A percentile compares a stretch with the other conserved stretches of the same genome.
Evolutionary conservation across 2,888 invertebrate species (phyloP).

Genomic region (Oegoconia quadripuncta): DNA sequence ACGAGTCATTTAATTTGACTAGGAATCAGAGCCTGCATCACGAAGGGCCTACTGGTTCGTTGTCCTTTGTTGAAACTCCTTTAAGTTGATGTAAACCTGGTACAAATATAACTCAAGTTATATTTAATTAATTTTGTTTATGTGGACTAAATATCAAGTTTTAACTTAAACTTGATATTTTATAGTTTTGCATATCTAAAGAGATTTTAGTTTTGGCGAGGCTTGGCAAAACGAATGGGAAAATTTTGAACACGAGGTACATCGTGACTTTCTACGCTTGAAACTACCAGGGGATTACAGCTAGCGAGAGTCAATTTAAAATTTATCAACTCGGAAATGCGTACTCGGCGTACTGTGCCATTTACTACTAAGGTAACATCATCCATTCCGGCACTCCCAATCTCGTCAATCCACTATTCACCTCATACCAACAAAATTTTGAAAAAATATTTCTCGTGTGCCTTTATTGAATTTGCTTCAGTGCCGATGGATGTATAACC

Average conservation of each 20-base stretch:
- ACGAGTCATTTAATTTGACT: constrained; percentile 45
- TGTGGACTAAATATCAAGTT: too few relatives aligned
- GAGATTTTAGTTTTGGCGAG: too few relatives aligned
- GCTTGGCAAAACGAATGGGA: too few relatives aligned
- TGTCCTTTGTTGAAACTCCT: constrained; percentile 38
- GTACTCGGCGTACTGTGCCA: constrained; percentile 3
- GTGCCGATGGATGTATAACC: constrained; percentile 51
- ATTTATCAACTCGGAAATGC: not conserved
- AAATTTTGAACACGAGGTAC: not conserved
- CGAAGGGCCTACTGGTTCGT: constrained; percentile 26
- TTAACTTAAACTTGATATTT: too few relatives aligned
- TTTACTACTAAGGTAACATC: not conserved
- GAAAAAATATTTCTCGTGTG: constrained; percentile 42
- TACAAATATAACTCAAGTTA: too few relatives aligned
- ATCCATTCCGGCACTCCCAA: constrained; percentile 5
- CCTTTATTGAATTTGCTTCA: constrained; percentile 57
- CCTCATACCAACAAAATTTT: constrained; percentile 25
- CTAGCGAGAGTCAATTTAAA: constrained; percentile 1
- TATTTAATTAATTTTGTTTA: too few relatives aligned
- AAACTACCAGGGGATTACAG: not conserved
- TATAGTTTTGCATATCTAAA: too few relatives aligned
- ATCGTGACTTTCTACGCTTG: not conserved
- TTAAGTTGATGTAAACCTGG: constrained; percentile 30
- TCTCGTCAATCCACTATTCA: constrained; percentile 15
- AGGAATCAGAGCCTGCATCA: constrained; percentile 27